Percentiles rank a stretch among this genome's conserved stretches.
Evolutionary conservation across 2,888 invertebrate genomes (phyloP).

Genomic region (Siphlonurus alternatus): DNA sequence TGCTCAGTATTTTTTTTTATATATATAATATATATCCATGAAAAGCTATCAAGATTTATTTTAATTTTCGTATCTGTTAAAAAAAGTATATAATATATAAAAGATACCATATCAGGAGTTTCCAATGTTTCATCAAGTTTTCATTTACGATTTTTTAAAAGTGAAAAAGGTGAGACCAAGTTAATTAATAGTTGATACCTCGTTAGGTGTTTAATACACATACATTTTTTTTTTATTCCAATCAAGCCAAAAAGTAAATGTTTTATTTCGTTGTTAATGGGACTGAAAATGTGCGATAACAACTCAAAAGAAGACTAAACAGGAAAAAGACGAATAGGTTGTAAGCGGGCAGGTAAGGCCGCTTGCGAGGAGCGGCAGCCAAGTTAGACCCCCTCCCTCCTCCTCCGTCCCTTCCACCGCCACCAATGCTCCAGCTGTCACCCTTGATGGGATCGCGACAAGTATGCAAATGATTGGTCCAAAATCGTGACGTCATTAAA

Average conservation of each 20-base stretch:
- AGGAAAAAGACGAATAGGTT: not conserved
- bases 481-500: not conserved
- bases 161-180: not conserved
- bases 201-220: not conserved
- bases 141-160: too few relatives aligned
- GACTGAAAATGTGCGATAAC: not conserved
- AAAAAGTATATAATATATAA: too few relatives aligned
- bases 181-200: not conserved
- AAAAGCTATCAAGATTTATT: too few relatives aligned
- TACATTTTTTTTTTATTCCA: not conserved
- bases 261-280: not conserved
- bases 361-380: too few relatives aligned
- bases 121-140: too few relatives aligned
- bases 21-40: too few relatives aligned
- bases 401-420: too few relatives aligned
- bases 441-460: not conserved
- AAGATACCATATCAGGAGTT: too few relatives aligned
- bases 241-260: not conserved
- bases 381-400: too few relatives aligned
- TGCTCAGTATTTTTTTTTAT: not conserved
- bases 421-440: not conserved
- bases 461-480: not conserved
- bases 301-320: not conserved
- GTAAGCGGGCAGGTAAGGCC: not conserved
- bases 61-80: too few relatives aligned